A percentile compares a stretch with the other conserved stretches of the same genome.
Conservation (phyloP, 1,140 invertebrate species). For the Teleopsis dalmanni region DNA sequence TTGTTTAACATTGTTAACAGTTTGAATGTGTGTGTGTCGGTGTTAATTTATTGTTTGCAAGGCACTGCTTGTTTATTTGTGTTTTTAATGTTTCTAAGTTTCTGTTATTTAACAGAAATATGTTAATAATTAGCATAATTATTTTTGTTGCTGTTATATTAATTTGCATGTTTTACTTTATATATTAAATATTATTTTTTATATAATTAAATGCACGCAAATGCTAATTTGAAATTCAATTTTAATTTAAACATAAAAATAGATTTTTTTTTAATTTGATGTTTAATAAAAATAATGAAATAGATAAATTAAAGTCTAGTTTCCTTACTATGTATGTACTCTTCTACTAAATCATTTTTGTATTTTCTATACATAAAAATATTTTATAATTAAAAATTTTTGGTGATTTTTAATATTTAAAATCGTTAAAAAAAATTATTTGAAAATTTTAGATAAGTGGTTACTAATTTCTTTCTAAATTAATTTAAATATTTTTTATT, state of each 20-base stretch:
- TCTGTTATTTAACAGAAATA: background rate
- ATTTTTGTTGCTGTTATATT: background rate
- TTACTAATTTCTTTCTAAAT: background rate
- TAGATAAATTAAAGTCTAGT: too few relatives aligned
- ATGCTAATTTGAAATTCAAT: background rate
- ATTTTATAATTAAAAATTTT: background rate
- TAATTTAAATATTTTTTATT: background rate
- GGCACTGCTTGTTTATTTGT: background rate
- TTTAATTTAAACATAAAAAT: background rate
- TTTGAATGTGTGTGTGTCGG: background rate
- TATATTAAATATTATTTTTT: background rate
- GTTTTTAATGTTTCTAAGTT: background rate
- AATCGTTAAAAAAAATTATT: background rate
- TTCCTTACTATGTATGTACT: background rate
- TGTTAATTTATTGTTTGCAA: too few relatives aligned
- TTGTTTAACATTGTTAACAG: background rate
- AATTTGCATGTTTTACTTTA: background rate
- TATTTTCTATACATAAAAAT: background rate
- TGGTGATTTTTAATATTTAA: background rate
- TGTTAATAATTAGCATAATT: background rate
- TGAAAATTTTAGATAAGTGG: background rate
- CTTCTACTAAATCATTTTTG: background rate
- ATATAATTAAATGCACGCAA: background rate
- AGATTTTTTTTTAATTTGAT: too few relatives aligned
- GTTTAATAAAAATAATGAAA: too few relatives aligned